Evolutionary conservation across 2,888 invertebrate species (phyloP), one percentile per base, ranked within the genome.

Genomic region (Arenicola marina): DNA sequence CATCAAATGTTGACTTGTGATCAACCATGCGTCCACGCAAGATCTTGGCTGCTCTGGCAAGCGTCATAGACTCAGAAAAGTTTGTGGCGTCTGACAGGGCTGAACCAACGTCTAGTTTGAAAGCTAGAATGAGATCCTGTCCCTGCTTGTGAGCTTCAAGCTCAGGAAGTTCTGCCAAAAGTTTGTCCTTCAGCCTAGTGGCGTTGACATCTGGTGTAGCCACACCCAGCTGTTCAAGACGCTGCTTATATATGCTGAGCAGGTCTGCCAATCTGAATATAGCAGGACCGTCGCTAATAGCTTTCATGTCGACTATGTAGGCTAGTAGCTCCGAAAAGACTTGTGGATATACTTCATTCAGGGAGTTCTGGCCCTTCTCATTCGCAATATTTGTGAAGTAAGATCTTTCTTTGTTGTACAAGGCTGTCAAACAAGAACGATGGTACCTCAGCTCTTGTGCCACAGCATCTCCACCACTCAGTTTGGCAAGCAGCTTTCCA

Each of bases 381-480:
- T 31, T 11, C 53, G 18, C 31, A 15, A 48, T 7, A 29, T 11
- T 7, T 28, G 53, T 29, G 4, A 53, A 11, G 11, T 18, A 48
- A 21, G 29, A 54, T 43, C 63, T 64, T 43, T 67, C 67, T 45
- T 38, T 62, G 34, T 69, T 65, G 55, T 68, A 68, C 21, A 71
- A 43, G 18, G 57, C 44, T 46, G 63, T 44, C 46, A 69, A 61
- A 51, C 67, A 68, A 33, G 60, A 44, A 7, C 29, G 33, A 56
- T 72, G 67, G 32, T 70, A 70, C 54, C 63, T 69, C 4, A 70
- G 53, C 51, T 69, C 71, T 62, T 68, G 70, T 54, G 68, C 71
- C 4, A 71, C 66, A 33, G 66, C 56, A 66, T 69, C 72, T 11
- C 70, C 65, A 38, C 56, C 61, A 64, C 65, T 67, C 28, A 69